These are phyloP conservation scores for Syngnathus floridae DNA, from an alignment of 2,113 vertebrate genomes.

Conservation along the genomic window DNA sequence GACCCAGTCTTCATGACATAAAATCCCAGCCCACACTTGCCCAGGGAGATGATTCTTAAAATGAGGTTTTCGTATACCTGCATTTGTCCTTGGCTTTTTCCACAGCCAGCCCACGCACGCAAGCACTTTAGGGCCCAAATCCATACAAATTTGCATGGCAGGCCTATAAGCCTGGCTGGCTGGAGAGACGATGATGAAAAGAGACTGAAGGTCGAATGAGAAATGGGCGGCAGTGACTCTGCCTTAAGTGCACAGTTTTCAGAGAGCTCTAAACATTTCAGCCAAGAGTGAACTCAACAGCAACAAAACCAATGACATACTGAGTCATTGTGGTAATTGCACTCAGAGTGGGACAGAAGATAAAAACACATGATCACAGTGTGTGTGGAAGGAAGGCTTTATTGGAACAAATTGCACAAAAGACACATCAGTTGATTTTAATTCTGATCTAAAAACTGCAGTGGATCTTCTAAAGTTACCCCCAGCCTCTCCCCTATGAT, in stretches of 20 bases:
- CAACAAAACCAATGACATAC: constrained; percentile 12
- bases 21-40: constrained; percentile 67
- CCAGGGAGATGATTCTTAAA: constrained; percentile 62
- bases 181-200: constrained; percentile 38
- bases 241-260: constrained; percentile 23
- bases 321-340: constrained; percentile 17
- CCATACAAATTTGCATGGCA: constrained; percentile 37
- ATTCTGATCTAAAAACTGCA: not conserved
- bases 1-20: constrained; percentile 69
- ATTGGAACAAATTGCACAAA: not conserved
- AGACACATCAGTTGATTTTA: not conserved
- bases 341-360: constrained; percentile 17
- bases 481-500: not conserved
- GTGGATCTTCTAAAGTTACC: not conserved
- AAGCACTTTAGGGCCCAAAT: constrained; percentile 30
- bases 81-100: constrained; percentile 45
- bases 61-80: constrained; percentile 35
- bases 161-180: constrained; percentile 13
- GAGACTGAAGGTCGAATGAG: constrained; percentile 41
- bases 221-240: constrained; percentile 26
- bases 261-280: constrained; percentile 28
- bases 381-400: not conserved
- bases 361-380: constrained; percentile 6
- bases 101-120: constrained; percentile 23
- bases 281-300: constrained; percentile 11